Evolutionary conservation across 2,888 invertebrate genomes (phyloP).

Genomic region (Ichneumon xanthorius): DNA sequence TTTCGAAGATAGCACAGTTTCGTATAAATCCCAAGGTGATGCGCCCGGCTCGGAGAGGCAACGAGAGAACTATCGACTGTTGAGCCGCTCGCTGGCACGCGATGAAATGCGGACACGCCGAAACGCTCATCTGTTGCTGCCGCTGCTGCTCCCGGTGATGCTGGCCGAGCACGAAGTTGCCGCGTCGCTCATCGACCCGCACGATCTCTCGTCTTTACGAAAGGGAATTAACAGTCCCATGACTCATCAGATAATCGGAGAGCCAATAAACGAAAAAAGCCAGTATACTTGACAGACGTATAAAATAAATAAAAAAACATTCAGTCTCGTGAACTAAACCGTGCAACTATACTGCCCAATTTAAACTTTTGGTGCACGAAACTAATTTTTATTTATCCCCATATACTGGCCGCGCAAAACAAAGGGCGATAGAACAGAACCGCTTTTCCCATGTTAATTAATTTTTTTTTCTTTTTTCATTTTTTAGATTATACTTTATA

Average conservation of each 20-base stretch:
- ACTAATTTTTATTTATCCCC: background rate
- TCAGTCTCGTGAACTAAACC: conserved; percentile 10
- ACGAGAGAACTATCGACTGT: conserved; percentile 11
- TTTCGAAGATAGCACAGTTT: conserved; percentile 55
- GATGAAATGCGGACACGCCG: conserved; percentile 37
- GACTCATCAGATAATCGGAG: conserved; percentile 43
- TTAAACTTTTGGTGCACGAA: background rate
- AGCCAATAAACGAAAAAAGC: conserved; percentile 43
- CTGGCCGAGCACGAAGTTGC: conserved; percentile 2
- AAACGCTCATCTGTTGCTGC: conserved; percentile 25
- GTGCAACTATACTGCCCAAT: background rate
- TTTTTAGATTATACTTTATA: too few species aligned
- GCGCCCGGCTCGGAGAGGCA: conserved; percentile 1
- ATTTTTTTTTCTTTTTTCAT: too few species aligned
- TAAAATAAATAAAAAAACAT: conserved; percentile 34
- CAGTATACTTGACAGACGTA: conserved; percentile 25
- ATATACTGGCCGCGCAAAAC: background rate
- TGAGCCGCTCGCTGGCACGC: conserved; percentile 22
- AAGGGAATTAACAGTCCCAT: conserved; percentile 41
- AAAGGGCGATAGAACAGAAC: background rate
- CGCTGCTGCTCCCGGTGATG: background rate
- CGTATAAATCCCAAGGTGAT: conserved; percentile 39
- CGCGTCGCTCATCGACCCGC: conserved; percentile 7
- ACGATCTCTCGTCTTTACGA: conserved; percentile 30
- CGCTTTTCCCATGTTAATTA: background rate